phyloP scores from a whole-genome alignment of 1,140 invertebrate genomes.

The Drosophila virilis region DNA sequence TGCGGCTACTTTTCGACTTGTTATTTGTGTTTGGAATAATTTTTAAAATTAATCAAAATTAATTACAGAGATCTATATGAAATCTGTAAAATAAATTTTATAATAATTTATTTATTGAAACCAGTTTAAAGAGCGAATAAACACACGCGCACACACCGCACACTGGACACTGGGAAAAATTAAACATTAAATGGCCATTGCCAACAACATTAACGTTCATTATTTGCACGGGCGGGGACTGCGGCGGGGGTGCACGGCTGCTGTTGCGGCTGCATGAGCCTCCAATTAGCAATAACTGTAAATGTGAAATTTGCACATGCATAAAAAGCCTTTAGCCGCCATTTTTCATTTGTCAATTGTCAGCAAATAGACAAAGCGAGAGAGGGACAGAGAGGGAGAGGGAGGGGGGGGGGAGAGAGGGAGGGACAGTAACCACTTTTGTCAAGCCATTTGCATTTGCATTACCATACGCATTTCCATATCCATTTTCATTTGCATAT shows the following conservation, averaged over 20 bases:
- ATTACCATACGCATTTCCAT: constrained; percentile 13
- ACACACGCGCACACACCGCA: constrained; percentile 28
- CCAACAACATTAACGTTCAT: constrained; percentile 78
- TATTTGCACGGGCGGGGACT: constrained; percentile 57
- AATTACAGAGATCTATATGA: constrained; percentile 78
- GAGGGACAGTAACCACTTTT: constrained; percentile 36
- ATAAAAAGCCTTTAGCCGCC: constrained; percentile 79
- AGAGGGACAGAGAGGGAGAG: constrained; percentile 17
- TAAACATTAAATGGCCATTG: constrained; percentile 82
- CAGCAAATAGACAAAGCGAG: constrained; percentile 52
- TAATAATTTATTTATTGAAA: constrained; percentile 83
- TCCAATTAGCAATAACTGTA: constrained; percentile 83
- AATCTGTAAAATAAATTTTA: constrained; percentile 83
- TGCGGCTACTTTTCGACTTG: constrained; percentile 43
- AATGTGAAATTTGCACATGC: constrained; percentile 79
- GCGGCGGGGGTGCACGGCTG: constrained; percentile 10
- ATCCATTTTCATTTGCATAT: constrained; percentile 19
- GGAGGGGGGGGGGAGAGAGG: neutral
- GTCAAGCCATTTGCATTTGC: constrained; percentile 16
- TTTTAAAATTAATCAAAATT: constrained; percentile 84
- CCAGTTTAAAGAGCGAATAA: constrained; percentile 65
- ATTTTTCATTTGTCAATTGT: constrained; percentile 80
- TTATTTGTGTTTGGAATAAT: constrained; percentile 80
- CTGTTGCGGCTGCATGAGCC: constrained; percentile 73
- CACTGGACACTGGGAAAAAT: constrained; percentile 50